Base-by-base conservation (phyloP, 1,140 invertebrate species). In the Alviniconcha marisindica region DNA sequence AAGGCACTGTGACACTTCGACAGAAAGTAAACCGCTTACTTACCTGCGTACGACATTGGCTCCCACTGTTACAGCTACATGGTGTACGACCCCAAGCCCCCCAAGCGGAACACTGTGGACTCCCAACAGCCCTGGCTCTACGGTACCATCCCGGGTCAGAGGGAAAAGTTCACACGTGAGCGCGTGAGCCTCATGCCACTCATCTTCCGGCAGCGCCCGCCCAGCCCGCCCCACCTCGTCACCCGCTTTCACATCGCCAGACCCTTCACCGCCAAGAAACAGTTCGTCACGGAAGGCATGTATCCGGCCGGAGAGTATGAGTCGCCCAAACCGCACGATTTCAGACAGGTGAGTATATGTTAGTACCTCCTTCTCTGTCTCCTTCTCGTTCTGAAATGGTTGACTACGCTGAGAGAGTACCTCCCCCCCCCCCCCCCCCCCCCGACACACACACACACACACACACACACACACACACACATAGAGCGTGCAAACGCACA, bases 51-150 rank as follows among this genome's bases (percentile, higher is more conserved):
- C n/a, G n/a, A n/a, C n/a, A n/a, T n/a, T n/a, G n/a, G n/a, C n/a
- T n/a, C n/a, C n/a, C 44, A 18, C 44, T 48, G 44, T 48, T 21
- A 28, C 78, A 88, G 85, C 85, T 88, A 42, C 88, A 89, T 82
- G 56, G 83, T 88, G n/a, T 92, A 89, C 81, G 91, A 87, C 1
- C 92, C 92, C 21, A 85, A 87, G 31, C 92, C 92, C 2, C 91
- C 91, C 1, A 90, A 91, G 83, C 84, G 92, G 0, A 92, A 92
- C 85, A 88, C 91, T 1, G 84, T 88, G 14, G 90, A 91, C 42
- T 87, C 92, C n/a, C 90, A 91, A 86, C 77, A 88, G 81, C 92
- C 92, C 7, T 92, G 91, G 90, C 81, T 83, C 5, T 93, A 90
- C 83, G 91, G 89, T 24, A 90, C 89, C 21, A 86, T 88, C 54